Evolutionary conservation across 2,797 vertebrate species (phyloP), one percentile per base, ranked within the genome.

Genomic region (Apogon hyalosoma): DNA sequence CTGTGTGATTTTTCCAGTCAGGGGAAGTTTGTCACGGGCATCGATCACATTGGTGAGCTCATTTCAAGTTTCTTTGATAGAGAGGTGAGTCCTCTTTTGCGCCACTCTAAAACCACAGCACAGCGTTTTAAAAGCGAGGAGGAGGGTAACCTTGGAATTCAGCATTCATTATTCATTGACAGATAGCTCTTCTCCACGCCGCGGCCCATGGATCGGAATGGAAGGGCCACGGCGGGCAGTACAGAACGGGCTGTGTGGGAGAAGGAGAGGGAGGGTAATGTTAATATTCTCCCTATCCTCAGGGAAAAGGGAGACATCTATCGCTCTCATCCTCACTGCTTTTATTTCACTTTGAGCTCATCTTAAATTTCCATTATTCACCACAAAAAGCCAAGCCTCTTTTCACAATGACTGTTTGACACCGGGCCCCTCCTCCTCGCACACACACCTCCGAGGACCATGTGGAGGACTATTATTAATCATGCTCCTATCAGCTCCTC

Each of bases 321-420:
- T 91, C 77, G 76, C 88, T 88, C 88, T 87, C 80, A 83, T 84
- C 81, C 79, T 56, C 52, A 31, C 31, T 79, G 88, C 88, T 89
- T 92, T 93, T 90, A 91, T 90, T 90, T 89, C 89, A 82, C 89
- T 74, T 77, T 91, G 80, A 64, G 86, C 85, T 90, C 90, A 70
- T 93, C 90, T 92, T 92, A 85, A 92, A 92, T 92, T 93, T 91
- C 90, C 90, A 92, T 94, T 92, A 91, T 94, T 93, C 91, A 91
- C 88, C 59, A 84, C 74, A 87, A 88, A 91, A 91, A 93, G 85
- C 86, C 78, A 86, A 82, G 80, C 79, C 79, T 33, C 75, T 88
- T 89, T 88, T 90, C 91, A 91, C 84, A 61, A 70, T 71, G 76
- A 84, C 87, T 83, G 82, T 79, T 79, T 89, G 91, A 92, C 88